phyloP scores from a whole-genome alignment of 2,113 vertebrate genomes.

The Ciconia stormi region DNA sequence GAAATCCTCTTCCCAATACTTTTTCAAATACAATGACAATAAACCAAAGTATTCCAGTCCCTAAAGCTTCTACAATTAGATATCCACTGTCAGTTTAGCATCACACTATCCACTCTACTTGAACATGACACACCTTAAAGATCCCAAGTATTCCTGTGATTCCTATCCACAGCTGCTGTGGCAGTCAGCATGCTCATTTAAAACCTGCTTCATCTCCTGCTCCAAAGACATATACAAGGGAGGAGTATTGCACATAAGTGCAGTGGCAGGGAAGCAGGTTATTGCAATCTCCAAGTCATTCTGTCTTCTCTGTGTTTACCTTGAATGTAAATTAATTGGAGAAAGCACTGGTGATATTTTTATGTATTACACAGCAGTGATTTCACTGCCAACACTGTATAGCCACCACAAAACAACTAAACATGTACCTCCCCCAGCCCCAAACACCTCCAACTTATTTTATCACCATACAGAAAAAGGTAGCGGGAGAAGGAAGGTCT shows the following conservation, averaged over 20 bases:
- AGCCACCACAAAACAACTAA: neutral
- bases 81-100: neutral
- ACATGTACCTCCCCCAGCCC: neutral
- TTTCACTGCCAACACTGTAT: neutral
- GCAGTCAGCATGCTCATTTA: neutral
- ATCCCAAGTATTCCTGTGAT: neutral
- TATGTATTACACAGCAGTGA: neutral
- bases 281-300: neutral
- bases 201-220: neutral
- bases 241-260: neutral
- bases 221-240: neutral
- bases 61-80: neutral
- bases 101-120: neutral
- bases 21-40: neutral
- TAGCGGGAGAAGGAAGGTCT: neutral
- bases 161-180: neutral
- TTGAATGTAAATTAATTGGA: neutral
- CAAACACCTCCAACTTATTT: neutral
- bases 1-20: neutral
- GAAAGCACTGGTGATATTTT: neutral
- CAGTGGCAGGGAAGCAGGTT: neutral
- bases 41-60: neutral
- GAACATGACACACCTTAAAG: neutral
- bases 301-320: neutral
- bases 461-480: neutral